These are phyloP conservation scores for Baccha elongata DNA, from an alignment of 2,888 invertebrate genomes.

Conservation along the genomic window DNA sequence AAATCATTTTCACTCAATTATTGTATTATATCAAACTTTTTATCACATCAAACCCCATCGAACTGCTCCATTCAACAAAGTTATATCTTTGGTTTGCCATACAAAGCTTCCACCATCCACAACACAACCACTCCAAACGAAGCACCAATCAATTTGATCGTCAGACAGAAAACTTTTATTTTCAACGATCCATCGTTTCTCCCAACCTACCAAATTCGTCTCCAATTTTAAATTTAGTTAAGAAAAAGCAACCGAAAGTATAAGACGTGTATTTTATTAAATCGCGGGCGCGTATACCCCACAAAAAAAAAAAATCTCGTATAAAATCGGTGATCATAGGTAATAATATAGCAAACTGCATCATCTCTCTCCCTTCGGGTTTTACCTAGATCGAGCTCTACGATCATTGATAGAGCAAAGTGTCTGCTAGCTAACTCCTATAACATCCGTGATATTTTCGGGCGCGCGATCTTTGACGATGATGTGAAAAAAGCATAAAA, in stretches of 20 bases:
- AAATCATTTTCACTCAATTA: slow-evolving; percentile 7
- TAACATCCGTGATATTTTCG: slow-evolving; percentile 31
- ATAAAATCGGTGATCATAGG: slow-evolving; percentile 51
- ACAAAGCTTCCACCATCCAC: slow-evolving; percentile 49
- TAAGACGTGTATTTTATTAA: slow-evolving; percentile 51
- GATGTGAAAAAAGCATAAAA: background rate
- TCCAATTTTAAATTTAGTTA: slow-evolving; percentile 64
- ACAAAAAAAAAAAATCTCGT: slow-evolving; percentile 22
- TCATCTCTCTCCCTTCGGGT: slow-evolving; percentile 7
- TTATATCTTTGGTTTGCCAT: slow-evolving; percentile 13
- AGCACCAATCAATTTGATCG: slow-evolving; percentile 16
- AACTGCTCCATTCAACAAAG: background rate
- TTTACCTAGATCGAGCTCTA: background rate
- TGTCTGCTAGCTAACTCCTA: background rate
- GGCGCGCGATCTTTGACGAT: slow-evolving; percentile 43
- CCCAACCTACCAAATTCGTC: slow-evolving; percentile 48
- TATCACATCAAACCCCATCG: slow-evolving; percentile 23
- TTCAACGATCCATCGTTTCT: slow-evolving; percentile 21
- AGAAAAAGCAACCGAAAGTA: slow-evolving; percentile 64
- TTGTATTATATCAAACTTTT: background rate
- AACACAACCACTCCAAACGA: background rate
- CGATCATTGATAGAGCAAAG: slow-evolving; percentile 22
- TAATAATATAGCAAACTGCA: slow-evolving; percentile 22
- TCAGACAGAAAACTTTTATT: slow-evolving; percentile 50
- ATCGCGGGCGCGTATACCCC: slow-evolving; percentile 56